These are phyloP conservation scores for Rhinichthys klamathensis DNA, from an alignment of 2,113 vertebrate genomes.

Conservation along the genomic window DNA sequence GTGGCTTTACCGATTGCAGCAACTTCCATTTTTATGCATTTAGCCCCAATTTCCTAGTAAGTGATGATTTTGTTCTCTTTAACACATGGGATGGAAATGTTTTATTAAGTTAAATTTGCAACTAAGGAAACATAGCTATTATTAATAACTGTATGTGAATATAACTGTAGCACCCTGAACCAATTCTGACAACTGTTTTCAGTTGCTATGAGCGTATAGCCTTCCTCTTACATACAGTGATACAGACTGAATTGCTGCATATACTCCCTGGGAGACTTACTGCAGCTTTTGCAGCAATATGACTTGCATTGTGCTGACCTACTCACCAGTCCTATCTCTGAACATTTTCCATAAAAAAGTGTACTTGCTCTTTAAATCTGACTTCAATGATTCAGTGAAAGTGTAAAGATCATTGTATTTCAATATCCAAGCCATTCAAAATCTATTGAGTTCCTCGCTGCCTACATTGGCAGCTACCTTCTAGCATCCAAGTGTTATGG, in stretches of 20 bases:
- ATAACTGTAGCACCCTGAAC: not conserved
- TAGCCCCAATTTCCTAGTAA: too few species aligned
- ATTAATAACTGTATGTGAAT: not conserved
- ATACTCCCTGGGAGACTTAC: not conserved
- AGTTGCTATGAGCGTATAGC: not conserved
- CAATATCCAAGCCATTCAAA: not conserved
- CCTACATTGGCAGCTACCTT: not conserved
- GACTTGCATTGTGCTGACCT: conserved; percentile 16
- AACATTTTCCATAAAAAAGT: not conserved
- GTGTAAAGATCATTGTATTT: not conserved
- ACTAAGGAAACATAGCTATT: too few species aligned
- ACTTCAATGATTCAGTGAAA: conserved; percentile 51
- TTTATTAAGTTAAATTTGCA: too few species aligned
- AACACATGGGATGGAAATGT: too few species aligned
- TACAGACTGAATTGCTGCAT: conserved; percentile 12
- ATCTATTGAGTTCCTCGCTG: not conserved
- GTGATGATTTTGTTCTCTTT: too few species aligned
- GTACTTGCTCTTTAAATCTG: conserved; percentile 1
- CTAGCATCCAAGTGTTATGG: not conserved
- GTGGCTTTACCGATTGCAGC: too few species aligned
- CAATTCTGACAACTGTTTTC: not conserved
- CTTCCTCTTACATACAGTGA: not conserved
- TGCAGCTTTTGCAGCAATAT: not conserved
- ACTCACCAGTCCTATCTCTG: not conserved
- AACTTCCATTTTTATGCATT: too few species aligned